Conservation (phyloP, 2,888 invertebrate genomes). For the Eupelmus urozonus region DNA sequence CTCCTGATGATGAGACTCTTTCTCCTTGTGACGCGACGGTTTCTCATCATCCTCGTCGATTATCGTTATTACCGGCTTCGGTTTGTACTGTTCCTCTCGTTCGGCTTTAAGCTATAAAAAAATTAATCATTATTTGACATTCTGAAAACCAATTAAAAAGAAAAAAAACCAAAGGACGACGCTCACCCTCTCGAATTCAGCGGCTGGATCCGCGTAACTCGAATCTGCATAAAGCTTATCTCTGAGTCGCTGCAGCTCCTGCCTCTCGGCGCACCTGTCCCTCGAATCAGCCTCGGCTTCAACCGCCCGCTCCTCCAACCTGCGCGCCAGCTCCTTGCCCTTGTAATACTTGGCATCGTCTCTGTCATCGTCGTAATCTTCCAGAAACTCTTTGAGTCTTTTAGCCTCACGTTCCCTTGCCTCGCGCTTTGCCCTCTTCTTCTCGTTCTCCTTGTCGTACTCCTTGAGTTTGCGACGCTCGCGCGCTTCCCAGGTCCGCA, state of each 20-base stretch:
- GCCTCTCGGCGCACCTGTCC: constrained; percentile 90
- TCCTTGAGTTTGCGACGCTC: constrained; percentile 94
- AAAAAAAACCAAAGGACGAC: constrained; percentile 7
- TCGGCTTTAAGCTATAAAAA: constrained; percentile 82
- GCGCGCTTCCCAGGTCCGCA: constrained; percentile 90
- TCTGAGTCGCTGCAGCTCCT: constrained; percentile 81
- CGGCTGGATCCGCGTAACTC: constrained; percentile 82
- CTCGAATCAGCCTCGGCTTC: constrained; percentile 95
- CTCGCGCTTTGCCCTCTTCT: constrained; percentile 89
- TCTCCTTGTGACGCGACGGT: constrained; percentile 73
- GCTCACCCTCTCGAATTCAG: constrained; percentile 83
- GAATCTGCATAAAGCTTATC: constrained; percentile 85
- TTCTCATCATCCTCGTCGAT: constrained; percentile 77
- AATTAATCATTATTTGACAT: not conserved
- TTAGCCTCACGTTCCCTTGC: constrained; percentile 95
- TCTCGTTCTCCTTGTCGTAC: constrained; percentile 91
- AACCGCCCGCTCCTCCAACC: constrained; percentile 94
- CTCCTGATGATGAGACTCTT: constrained; percentile 58
- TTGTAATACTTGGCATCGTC: constrained; percentile 99
- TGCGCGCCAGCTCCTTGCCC: constrained; percentile 91
- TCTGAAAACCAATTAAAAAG: not conserved
- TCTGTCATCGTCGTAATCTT: constrained; percentile 99
- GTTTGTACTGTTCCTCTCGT: constrained; percentile 90
- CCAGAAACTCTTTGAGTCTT: constrained; percentile 96
- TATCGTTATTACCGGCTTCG: constrained; percentile 85